phyloP scores from a whole-genome alignment of 2,113 vertebrate genomes.

The Hassar affinis region DNA sequence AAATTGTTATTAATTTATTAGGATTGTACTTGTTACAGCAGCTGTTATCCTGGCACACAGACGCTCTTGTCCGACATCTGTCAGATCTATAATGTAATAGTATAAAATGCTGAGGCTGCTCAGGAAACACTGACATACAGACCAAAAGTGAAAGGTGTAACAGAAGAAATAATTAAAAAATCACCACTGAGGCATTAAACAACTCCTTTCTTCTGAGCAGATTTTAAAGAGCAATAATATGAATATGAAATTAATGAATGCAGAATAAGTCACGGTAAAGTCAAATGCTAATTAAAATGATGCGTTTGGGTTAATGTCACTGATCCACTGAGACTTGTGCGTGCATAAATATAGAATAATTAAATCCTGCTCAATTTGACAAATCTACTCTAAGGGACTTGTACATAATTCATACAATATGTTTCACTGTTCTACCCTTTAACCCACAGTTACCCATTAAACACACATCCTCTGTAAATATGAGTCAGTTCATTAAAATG shows the following conservation, averaged over 20 bases:
- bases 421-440: background rate
- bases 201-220: constrained; percentile 1
- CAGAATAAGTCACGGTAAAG: constrained; percentile 29
- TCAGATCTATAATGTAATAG: constrained; percentile 1
- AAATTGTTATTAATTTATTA: background rate
- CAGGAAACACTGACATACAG: background rate
- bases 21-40: background rate
- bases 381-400: constrained; percentile 25
- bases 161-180: constrained; percentile 18
- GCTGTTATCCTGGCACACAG: background rate
- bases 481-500: constrained; percentile 9
- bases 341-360: constrained; percentile 25
- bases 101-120: background rate
- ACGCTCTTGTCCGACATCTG: background rate
- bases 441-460: constrained; percentile 2
- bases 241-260: constrained; percentile 28
- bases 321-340: constrained; percentile 35
- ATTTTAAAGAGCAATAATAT: constrained; percentile 31
- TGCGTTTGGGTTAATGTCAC: constrained; percentile 27
- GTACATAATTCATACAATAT: constrained; percentile 15
- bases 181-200: constrained; percentile 8
- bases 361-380: constrained; percentile 32
- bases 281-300: constrained; percentile 44
- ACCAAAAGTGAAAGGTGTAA: background rate
- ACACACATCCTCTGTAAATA: background rate